A percentile compares a stretch with the other conserved stretches of the same genome.
Evolutionary conservation across 2,113 vertebrate species (phyloP).

Genomic region (Sula dactylatra): DNA sequence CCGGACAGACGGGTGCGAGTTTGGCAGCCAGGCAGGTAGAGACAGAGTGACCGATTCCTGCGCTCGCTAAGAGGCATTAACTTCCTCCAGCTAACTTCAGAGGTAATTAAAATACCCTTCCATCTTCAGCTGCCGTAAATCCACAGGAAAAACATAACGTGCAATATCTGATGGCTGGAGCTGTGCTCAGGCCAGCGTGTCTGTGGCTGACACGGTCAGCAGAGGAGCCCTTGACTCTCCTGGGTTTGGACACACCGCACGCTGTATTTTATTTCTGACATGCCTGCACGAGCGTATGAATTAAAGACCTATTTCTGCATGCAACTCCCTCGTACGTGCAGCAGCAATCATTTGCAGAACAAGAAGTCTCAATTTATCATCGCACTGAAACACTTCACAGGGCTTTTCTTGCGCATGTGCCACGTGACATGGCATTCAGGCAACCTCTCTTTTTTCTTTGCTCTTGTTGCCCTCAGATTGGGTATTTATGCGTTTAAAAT

Average conservation of each 20-base stretch:
- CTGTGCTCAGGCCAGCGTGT: neutral
- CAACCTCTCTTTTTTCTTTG: neutral
- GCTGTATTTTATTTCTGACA: neutral
- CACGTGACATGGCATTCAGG: rapidly evolving
- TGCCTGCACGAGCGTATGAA: rapidly evolving
- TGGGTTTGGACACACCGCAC: too few relatives aligned
- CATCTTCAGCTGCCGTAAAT: neutral
- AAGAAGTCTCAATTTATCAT: neutral
- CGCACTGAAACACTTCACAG: rapidly evolving
- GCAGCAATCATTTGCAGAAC: neutral
- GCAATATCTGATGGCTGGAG: neutral
- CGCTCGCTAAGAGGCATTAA: neutral
- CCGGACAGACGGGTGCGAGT: neutral
- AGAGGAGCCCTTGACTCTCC: neutral
- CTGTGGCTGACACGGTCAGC: neutral
- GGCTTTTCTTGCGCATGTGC: neutral
- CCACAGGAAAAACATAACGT: neutral
- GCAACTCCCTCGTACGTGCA: rapidly evolving
- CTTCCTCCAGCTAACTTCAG: neutral
- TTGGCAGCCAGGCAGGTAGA: neutral
- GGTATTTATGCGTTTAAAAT: neutral
- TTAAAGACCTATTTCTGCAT: neutral
- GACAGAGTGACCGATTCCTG: neutral
- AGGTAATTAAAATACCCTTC: neutral
- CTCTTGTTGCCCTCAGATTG: neutral